These are phyloP conservation scores for Ophion costatus DNA, from an alignment of 2,888 invertebrate species.

Conservation along the genomic window DNA sequence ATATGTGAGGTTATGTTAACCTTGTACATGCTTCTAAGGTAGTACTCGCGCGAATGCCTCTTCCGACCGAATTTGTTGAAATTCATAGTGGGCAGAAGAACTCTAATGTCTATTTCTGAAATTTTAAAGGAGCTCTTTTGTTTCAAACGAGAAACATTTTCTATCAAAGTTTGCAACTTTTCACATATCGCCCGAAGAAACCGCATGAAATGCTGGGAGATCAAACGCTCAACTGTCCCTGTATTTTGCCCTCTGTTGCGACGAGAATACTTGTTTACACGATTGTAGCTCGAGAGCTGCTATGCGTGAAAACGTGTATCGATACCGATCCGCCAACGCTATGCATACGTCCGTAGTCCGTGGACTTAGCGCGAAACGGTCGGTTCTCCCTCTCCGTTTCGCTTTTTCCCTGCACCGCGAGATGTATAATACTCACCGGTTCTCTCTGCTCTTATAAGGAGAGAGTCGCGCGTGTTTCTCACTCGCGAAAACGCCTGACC, in stretches of 20 bases:
- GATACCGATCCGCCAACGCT: slow-evolving; percentile 79
- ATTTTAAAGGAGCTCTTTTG: background rate
- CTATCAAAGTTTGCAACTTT: background rate
- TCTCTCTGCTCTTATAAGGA: slow-evolving; percentile 75
- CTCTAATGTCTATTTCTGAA: too few relatives aligned
- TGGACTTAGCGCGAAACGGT: slow-evolving; percentile 50
- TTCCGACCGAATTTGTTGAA: too few relatives aligned
- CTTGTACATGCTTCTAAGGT: too few relatives aligned
- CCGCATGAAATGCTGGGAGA: background rate
- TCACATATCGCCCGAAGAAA: background rate
- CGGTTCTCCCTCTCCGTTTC: slow-evolving; percentile 28
- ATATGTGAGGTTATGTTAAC: too few relatives aligned
- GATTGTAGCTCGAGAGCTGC: background rate
- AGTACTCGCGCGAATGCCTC: too few relatives aligned
- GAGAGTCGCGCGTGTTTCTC: slow-evolving; percentile 66
- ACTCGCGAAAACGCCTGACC: slow-evolving; percentile 37
- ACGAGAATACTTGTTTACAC: background rate
- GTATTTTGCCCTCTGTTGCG: background rate
- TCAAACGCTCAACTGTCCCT: background rate
- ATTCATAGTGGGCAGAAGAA: too few relatives aligned
- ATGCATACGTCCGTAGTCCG: slow-evolving; percentile 23
- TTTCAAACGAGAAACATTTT: background rate
- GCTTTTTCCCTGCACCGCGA: slow-evolving; percentile 11
- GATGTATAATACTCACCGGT: slow-evolving; percentile 30
- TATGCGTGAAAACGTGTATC: slow-evolving; percentile 55